phyloP scores from a whole-genome alignment of 2,113 vertebrate species.

The Cettia cetti region DNA sequence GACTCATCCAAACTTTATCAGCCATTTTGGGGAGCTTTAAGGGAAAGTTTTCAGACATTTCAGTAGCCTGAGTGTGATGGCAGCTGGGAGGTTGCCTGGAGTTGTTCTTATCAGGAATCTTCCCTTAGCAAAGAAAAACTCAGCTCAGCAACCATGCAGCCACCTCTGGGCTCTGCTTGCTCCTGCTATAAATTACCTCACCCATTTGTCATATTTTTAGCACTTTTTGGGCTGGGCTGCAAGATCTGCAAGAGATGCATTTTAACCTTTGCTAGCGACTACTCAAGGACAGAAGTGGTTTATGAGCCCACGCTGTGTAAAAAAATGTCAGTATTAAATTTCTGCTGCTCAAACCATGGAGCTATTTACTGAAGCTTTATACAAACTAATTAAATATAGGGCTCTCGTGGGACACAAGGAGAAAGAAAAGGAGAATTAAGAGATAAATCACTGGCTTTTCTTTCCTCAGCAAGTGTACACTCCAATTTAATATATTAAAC shows the following conservation, averaged over 20 bases:
- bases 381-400: slow-evolving; percentile 77
- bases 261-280: neutral
- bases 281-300: neutral
- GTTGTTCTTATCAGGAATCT: neutral
- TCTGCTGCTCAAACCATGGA: slow-evolving; percentile 9
- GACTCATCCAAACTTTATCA: neutral
- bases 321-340: slow-evolving; percentile 1
- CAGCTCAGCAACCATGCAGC: neutral
- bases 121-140: neutral
- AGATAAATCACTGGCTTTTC: slow-evolving; percentile 32
- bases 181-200: neutral
- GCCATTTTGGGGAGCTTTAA: neutral
- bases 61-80: neutral
- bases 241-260: neutral
- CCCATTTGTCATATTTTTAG: slow-evolving; percentile 1
- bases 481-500: slow-evolving; percentile 41
- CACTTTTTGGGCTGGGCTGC: neutral
- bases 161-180: neutral
- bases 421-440: slow-evolving; percentile 32
- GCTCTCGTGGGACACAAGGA: slow-evolving; percentile 46
- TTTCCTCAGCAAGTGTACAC: neutral
- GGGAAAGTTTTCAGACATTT: neutral
- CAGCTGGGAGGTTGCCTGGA: neutral
- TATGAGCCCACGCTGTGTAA: neutral
- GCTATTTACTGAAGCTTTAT: slow-evolving; percentile 69